Percentiles rank a stretch among this genome's conserved stretches.
Evolutionary conservation across 1,140 invertebrate genomes (phyloP).

Genomic region (Drosophila tropicalis): DNA sequence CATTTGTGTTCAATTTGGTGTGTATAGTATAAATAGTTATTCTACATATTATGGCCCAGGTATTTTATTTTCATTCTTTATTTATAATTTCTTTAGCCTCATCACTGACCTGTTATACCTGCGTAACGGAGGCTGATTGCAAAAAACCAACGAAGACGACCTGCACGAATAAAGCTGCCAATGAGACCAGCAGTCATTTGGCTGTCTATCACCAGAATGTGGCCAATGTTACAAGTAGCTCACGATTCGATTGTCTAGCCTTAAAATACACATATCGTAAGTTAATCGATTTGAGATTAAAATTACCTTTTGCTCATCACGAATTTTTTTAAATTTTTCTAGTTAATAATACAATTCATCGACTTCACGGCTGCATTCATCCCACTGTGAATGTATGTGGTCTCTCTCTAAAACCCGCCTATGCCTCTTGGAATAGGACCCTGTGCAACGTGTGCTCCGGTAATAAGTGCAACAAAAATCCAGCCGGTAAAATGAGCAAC

Average conservation of each 20-base stretch:
- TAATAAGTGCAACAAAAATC: slow-evolving; percentile 69
- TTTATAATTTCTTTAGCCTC: slow-evolving; percentile 14
- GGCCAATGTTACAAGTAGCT: slow-evolving; percentile 14
- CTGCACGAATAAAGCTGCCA: slow-evolving; percentile 46
- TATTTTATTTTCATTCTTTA: no score
- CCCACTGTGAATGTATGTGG: slow-evolving; percentile 41
- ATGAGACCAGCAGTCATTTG: slow-evolving; percentile 43
- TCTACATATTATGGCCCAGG: no score
- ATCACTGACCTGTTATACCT: slow-evolving; percentile 61
- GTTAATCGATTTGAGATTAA: background rate
- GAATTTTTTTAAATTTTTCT: background rate
- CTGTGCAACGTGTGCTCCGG: slow-evolving; percentile 37
- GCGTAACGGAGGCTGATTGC: slow-evolving; percentile 46
- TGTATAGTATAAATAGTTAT: slow-evolving; percentile 20
- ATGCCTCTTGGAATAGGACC: slow-evolving; percentile 27
- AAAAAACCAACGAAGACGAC: slow-evolving; percentile 48
- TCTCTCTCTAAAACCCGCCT: slow-evolving; percentile 42
- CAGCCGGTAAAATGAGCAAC: slow-evolving; percentile 61
- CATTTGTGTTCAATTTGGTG: slow-evolving; percentile 51
- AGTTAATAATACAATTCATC: slow-evolving; percentile 49
- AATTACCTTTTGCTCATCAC: background rate
- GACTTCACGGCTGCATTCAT: slow-evolving; percentile 64
- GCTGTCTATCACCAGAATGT: slow-evolving; percentile 52
- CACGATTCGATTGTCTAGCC: slow-evolving; percentile 51
- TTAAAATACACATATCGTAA: slow-evolving; percentile 54